Percentiles rank a stretch among this genome's conserved stretches.
These are phyloP conservation scores for Serripes groenlandicus DNA, from an alignment of 2,888 invertebrate genomes.

Conservation along the genomic window DNA sequence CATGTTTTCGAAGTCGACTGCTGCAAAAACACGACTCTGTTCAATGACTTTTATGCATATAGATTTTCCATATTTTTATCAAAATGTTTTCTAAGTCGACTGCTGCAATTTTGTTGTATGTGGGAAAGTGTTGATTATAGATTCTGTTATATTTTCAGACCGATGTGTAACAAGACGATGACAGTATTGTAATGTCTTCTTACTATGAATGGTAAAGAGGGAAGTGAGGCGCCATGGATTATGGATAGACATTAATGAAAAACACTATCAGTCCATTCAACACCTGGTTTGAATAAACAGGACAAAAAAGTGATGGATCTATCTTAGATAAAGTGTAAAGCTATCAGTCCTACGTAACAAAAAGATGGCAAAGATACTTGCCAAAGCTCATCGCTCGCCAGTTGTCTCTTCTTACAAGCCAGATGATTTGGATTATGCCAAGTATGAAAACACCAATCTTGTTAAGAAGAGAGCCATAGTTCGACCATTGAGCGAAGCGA, in stretches of 20 bases:
- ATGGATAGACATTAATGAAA: constrained; percentile 5
- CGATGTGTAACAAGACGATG: not conserved
- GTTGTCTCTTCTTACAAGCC: not conserved
- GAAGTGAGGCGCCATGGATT: constrained; percentile 25
- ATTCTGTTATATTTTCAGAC: not conserved
- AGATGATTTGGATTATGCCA: constrained; percentile 46
- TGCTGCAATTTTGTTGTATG: not conserved
- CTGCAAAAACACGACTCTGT: no score
- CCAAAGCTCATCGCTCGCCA: constrained; percentile 37
- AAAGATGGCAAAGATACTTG: constrained; percentile 44
- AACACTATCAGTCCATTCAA: not conserved
- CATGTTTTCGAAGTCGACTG: no score
- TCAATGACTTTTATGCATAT: no score
- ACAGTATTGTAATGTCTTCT: not conserved
- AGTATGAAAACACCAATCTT: constrained; percentile 52
- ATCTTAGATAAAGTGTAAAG: no score
- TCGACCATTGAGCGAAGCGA: constrained; percentile 4
- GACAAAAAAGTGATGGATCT: no score
- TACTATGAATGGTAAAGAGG: not conserved
- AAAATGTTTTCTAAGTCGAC: no score
- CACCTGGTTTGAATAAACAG: no score
- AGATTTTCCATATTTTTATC: no score
- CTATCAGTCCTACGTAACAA: not conserved
- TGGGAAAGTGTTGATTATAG: not conserved
- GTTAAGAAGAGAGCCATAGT: constrained; percentile 22